Base-by-base conservation (phyloP, 2,113 vertebrate species). In the Pavo muticus region DNA sequence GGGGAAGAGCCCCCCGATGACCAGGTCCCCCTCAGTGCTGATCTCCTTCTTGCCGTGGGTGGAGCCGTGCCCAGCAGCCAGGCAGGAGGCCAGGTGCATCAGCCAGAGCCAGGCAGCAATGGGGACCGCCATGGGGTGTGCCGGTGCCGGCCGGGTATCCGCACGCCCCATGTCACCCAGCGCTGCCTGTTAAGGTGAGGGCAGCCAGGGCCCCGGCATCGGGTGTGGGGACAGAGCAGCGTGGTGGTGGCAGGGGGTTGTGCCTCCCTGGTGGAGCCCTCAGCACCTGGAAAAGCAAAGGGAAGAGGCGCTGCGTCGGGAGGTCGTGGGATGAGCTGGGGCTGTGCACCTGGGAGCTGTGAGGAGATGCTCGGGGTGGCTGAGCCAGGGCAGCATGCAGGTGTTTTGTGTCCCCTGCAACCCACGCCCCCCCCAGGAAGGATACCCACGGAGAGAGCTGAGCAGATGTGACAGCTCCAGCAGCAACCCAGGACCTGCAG, bases 1-100 rank as follows among this genome's bases (percentile, higher is more conserved):
- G 0, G 99, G 99, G 94, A 99, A 99, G 80, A 99, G 98, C 72
- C 99, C 99, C 15, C 99, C 99, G 2, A 99, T 99, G 87, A 99
- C 98, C 97, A 99, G 94, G 96, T 99, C 99, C 15, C 99, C 99
- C 1, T 99, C 99, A 2, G 98, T 96, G 90, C 98, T 98, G 97
- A 99, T 99, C 96, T 99, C 99, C 47, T 98, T 98, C 97, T 99
- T 99, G 96, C 98, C 91, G 13, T 50, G 48, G 0, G 97, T 77
- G 8, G 97, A 90, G 37, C 97, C 75, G 3, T 97, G 95, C 60
- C 94, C 92, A 0, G 79, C 61, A 0, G 83, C 91, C 84, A 96
- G 73, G 69, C 95, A 97, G 13, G 61, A 72, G 61, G 87, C 65
- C 73, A 97, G 68, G 39, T 30, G 39, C 84, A 93, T 30, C 92